phyloP scores from a whole-genome alignment of 2,113 vertebrate genomes.

The Myodes glareolus region DNA sequence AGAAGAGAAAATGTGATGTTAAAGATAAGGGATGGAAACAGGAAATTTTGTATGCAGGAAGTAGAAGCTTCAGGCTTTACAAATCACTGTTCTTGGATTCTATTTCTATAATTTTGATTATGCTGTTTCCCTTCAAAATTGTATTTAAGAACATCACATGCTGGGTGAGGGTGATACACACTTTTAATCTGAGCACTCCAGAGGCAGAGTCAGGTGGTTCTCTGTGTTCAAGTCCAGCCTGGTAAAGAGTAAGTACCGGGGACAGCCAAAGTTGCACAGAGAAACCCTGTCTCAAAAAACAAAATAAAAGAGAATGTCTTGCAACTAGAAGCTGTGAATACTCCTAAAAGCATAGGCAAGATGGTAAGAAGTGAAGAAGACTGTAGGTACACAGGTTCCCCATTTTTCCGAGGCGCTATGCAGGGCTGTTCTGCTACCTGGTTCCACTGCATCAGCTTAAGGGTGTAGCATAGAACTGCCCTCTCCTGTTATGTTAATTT shows the following conservation, averaged over 20 bases:
- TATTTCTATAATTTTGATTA: background rate
- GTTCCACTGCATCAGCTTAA: too few species aligned
- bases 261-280: background rate
- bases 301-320: background rate
- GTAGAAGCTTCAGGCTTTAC: background rate
- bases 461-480: too few species aligned
- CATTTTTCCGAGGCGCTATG: too few species aligned
- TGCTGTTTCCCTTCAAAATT: conserved; percentile 1
- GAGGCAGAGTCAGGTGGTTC: background rate
- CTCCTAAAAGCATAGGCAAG: background rate
- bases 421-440: too few species aligned
- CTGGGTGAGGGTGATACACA: background rate
- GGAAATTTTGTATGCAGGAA: background rate
- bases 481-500: too few species aligned
- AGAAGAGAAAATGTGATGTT: background rate
- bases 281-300: background rate
- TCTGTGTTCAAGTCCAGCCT: background rate
- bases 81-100: background rate
- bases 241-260: background rate
- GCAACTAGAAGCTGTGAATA: background rate
- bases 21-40: background rate
- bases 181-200: background rate
- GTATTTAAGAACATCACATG: background rate
- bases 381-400: too few species aligned
- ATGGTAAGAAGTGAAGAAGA: background rate